Base-by-base conservation (phyloP, 2,888 invertebrate genomes). In the Rotaria magnacalcarata region DNA sequence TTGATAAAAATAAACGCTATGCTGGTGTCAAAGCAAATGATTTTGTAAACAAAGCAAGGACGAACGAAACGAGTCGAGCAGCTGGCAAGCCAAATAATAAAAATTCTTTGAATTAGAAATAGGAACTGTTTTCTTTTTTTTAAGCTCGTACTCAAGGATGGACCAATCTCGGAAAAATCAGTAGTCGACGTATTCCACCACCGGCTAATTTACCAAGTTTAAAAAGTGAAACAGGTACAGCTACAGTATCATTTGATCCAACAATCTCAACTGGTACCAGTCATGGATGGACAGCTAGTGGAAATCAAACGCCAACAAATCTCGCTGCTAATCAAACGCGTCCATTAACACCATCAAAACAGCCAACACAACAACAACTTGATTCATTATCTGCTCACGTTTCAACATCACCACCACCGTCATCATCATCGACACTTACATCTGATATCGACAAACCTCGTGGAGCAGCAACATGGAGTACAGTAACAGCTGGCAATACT, bases 161-260 rank as follows among this genome's bases (percentile, higher is more conserved):
- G 95, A 97, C 98, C 95, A 95, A 95, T 93, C 94, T 99, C 94
- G 98, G 98, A 93, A 98, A 97, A 94, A 96, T 97, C 93, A 96
- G 95, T 95, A 93, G 96, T 96, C 95, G 98, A 93, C 95, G 98
- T 92, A 96, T 97, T 93, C 93, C 93, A 88, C 93, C 93, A 88
- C 97, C 98, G 92, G 96, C 96, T 92, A 96, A 97, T 93, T 93
- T 98, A 93, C 98, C 98, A 92, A 98, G 97, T 94, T 93, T 98
- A 93, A 98, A 96, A 94, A 96, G 97, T 92, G 98, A 99, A 93
- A 94, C 94, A 90, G 47, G 47, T n/a, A 94, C 94, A 90, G 94
- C 94, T 92, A 94, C 94, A 92, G 94, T 94, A 90, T 94, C 80
- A 24, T 47, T 80, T 10, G 80, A 80, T 80, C 80, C 47, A 43